A percentile compares a stretch with the other conserved stretches of the same genome.
Conservation (phyloP, 1,140 invertebrate genomes). For the Panagrolaimus sp. region DNA sequence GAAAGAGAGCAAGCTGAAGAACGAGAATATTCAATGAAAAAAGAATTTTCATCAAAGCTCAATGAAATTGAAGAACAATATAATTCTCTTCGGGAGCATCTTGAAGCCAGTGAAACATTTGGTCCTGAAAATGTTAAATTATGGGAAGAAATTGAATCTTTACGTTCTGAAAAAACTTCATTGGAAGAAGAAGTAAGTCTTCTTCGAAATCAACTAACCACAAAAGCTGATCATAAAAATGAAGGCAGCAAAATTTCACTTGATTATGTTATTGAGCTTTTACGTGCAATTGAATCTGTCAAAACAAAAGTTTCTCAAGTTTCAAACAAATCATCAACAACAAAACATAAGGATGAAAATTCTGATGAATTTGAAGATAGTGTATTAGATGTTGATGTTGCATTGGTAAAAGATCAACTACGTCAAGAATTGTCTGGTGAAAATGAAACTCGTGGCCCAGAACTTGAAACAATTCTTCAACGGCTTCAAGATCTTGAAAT, state of each 20-base stretch:
- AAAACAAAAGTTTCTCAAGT: constrained; percentile 4
- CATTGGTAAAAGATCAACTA: constrained; percentile 9
- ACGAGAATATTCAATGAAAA: constrained; percentile 44
- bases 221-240: not conserved
- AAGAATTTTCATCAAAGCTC: constrained; percentile 52
- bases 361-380: constrained; percentile 16
- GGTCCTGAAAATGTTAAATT: constrained; percentile 46
- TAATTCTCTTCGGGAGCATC: constrained; percentile 48
- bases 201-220: constrained; percentile 23
- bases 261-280: not conserved
- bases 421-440: constrained; percentile 4
- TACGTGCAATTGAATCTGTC: constrained; percentile 23
- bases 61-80: constrained; percentile 58
- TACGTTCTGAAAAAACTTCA: constrained; percentile 35
- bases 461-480: constrained; percentile 6
- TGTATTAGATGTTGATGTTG: constrained; percentile 18
- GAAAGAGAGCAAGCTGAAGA: constrained; percentile 48
- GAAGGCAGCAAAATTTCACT: constrained; percentile 3
- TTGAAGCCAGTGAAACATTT: constrained; percentile 39
- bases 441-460: constrained; percentile 9
- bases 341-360: constrained; percentile 9
- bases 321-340: constrained; percentile 10
- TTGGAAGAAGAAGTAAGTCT: constrained; percentile 41
- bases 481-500: not conserved
- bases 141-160: constrained; percentile 43